A percentile compares a stretch with the other conserved stretches of the same genome.
Evolutionary conservation across 2,113 vertebrate genomes (phyloP).

Genomic region (Perca schrenkii): DNA sequence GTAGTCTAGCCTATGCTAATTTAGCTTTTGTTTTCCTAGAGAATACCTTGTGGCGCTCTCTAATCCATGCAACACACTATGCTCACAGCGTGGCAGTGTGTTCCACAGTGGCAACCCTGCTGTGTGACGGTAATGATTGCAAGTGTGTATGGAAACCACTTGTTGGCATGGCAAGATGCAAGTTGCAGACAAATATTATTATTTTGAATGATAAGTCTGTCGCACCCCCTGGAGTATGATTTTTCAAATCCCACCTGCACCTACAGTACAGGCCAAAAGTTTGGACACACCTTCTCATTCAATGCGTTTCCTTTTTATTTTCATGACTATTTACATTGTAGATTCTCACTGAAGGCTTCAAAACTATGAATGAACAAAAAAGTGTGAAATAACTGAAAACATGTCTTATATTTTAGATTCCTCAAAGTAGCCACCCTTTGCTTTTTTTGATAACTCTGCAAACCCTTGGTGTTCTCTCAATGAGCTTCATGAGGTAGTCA

Average conservation of each 20-base stretch:
- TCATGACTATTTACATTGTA: no score
- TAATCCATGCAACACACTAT: constrained; percentile 61
- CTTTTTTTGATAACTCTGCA: no score
- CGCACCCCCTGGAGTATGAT: constrained; percentile 49
- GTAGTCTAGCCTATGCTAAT: constrained; percentile 10
- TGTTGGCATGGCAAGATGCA: constrained; percentile 70
- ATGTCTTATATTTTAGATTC: no score
- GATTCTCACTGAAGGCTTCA: no score
- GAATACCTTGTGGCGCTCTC: constrained; percentile 47
- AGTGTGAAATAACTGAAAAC: no score
- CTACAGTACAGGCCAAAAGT: no score
- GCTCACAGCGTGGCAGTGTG: constrained; percentile 71
- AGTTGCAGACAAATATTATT: constrained; percentile 61
- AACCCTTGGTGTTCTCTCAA: no score
- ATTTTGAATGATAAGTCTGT: constrained; percentile 57
- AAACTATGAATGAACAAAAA: no score
- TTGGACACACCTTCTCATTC: no score
- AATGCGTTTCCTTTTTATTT: no score
- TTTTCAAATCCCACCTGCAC: constrained; percentile 46
- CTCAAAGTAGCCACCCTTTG: no score
- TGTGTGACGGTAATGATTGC: constrained; percentile 74
- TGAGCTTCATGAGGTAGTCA: no score
- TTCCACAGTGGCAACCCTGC: constrained; percentile 66
- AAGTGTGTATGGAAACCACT: constrained; percentile 76
- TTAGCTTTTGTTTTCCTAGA: constrained; percentile 42